phyloP scores from a whole-genome alignment of 2,797 vertebrate genomes.

The Eidolon dupreanum region DNA sequence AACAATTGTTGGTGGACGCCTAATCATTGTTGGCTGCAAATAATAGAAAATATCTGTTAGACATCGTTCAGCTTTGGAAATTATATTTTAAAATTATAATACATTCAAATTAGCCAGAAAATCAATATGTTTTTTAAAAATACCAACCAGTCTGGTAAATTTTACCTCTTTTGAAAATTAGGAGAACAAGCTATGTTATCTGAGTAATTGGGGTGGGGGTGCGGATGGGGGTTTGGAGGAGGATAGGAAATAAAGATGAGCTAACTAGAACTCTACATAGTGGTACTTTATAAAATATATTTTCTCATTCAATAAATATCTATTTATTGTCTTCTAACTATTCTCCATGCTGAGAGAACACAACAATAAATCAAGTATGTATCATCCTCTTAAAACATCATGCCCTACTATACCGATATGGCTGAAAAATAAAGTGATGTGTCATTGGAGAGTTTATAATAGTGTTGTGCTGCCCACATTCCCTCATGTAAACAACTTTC shows the following conservation, averaged over 20 bases:
- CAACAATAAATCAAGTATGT: not conserved
- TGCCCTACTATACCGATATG: not conserved
- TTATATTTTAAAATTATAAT: not conserved
- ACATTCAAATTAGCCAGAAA: not conserved
- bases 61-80: not conserved
- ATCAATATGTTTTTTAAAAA: not conserved
- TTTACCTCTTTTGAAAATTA: not conserved
- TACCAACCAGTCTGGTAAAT: not conserved
- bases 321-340: not conserved
- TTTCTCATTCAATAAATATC: conserved; percentile 15
- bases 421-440: not conserved
- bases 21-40: conserved; percentile 81
- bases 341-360: not conserved
- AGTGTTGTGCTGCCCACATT: not conserved
- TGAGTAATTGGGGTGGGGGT: not conserved
- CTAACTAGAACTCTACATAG: not conserved
- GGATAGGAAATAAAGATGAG: not conserved
- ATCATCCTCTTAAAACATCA: not conserved
- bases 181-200: not conserved
- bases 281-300: not conserved
- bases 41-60: conserved; percentile 63
- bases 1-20: conserved; percentile 82
- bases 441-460: not conserved
- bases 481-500: not conserved
- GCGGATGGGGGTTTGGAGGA: not conserved